A percentile compares a stretch with the other conserved stretches of the same genome.
Conservation (phyloP, 2,797 vertebrate genomes). For the Pantherophis vulpinus region DNA sequence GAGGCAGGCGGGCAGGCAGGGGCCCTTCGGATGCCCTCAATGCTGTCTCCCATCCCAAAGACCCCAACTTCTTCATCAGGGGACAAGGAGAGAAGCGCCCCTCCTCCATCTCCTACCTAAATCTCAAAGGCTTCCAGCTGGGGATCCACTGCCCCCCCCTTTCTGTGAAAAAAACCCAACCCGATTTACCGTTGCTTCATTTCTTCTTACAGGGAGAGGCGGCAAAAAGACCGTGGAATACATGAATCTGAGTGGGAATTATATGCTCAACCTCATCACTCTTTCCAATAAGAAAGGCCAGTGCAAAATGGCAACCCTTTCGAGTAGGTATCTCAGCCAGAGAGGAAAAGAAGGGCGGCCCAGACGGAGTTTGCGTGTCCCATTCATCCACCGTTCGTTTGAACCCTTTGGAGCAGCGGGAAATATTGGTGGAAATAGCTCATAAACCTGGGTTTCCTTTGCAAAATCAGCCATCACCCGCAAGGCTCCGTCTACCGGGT, state of each 20-base stretch:
- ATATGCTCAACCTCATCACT: fast-evolving
- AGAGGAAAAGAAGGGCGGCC: neutral
- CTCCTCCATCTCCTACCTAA: neutral
- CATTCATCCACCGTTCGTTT: neutral
- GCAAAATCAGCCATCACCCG: neutral
- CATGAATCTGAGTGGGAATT: fast-evolving
- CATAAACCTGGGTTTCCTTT: neutral
- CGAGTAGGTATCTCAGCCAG: neutral
- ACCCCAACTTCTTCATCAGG: neutral
- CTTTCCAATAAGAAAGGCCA: fast-evolving
- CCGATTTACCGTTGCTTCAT: neutral
- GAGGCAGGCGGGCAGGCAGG: neutral
- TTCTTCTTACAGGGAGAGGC: neutral
- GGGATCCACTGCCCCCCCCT: neutral
- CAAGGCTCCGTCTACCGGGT: neutral
- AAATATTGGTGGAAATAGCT: neutral
- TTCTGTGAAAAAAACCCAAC: neutral
- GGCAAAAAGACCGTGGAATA: neutral
- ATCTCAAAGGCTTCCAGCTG: neutral
- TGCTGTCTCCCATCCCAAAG: neutral
- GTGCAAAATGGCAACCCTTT: fast-evolving
- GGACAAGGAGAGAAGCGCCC: neutral
- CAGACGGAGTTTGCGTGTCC: neutral
- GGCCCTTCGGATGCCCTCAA: neutral
- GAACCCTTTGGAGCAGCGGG: neutral